Base-by-base conservation (phyloP, 2,113 vertebrate species). In the Paracanthobrama guichenoti region DNA sequence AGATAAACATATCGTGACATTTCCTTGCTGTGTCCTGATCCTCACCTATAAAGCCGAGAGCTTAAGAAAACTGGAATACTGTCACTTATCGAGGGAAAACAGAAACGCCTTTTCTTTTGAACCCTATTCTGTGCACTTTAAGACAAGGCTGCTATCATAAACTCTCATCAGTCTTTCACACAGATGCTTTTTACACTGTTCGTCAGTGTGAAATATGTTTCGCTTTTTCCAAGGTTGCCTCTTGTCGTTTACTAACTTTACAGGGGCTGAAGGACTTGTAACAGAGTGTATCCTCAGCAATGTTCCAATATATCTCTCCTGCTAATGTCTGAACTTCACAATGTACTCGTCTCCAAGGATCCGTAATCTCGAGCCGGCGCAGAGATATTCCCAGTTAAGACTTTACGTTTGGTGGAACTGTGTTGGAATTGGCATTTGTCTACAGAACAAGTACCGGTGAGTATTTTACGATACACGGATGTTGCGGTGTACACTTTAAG, bases 31-130 rank as follows among this genome's bases (percentile, higher is more conserved):
- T 18, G 66, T 8, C 20, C 28, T 42, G 79, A 71, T 81, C 28
- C 20, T 9, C 28, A 6, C 46, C 46, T 69, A 9, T 16, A 24
- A 50, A 69, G 9, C 26, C 4, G 16, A 48, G 22, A 48, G 39
- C 60, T 81, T 50, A 46, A 20, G 62, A 20, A 57, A 71, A 82
- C 22, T 24, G 39, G 20, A 72, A 55, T 11, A n/a, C 66, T 18
- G 80, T 55, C 28, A 53, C 80, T 77, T 71, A 86, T 86, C 80
- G 53, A 85, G 74, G 26, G 53, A 35, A 22, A 76, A 55, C 85
- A 86, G 85, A 64, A 28, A 78, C 12, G 16, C 28, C 18, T 76
- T 64, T 81, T 88, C 72, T 35, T 60, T 18, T 64, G 78, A 78
- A 57, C 50, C 75, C 78, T 26, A 20, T 44, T 75, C 66, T 28